Conservation (phyloP, 2,797 vertebrate genomes). For the Telmatherina bonti region DNA sequence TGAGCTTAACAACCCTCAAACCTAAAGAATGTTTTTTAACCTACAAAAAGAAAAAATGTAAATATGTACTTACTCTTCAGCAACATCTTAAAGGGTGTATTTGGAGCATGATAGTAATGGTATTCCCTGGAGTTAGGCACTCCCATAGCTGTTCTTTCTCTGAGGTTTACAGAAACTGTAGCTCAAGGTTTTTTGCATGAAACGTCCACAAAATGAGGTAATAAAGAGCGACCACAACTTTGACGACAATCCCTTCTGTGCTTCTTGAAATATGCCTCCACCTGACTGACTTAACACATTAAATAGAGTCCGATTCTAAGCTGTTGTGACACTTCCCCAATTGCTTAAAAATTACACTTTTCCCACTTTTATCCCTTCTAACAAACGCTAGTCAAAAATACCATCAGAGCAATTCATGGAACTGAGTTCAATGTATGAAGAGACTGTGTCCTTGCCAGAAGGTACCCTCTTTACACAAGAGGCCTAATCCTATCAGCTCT, state of each 20-base stretch:
- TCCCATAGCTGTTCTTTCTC: constrained; percentile 73
- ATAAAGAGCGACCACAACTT: constrained; percentile 1
- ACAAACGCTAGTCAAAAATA: constrained; percentile 53
- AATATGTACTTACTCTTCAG: constrained; percentile 79
- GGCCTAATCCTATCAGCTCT: constrained; percentile 80
- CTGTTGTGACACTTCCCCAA: constrained; percentile 40
- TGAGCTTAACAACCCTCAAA: neutral
- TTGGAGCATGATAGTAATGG: constrained; percentile 70
- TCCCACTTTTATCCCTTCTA: constrained; percentile 46
- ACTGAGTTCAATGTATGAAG: constrained; percentile 18
- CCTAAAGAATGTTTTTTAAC: neutral
- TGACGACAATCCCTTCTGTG: neutral
- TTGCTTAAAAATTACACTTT: constrained; percentile 40
- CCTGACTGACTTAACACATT: constrained; percentile 21
- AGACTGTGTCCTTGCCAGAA: constrained; percentile 42
- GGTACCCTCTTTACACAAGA: constrained; percentile 66
- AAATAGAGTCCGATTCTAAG: neutral
- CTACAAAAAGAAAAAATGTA: neutral
- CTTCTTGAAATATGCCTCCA: constrained; percentile 25
- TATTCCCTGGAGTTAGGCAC: constrained; percentile 83
- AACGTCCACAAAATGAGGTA: constrained; percentile 39
- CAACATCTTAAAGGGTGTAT: constrained; percentile 70
- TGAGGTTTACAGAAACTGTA: constrained; percentile 19
- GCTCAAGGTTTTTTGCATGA: constrained; percentile 42
- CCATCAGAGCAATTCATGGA: constrained; percentile 44